These are phyloP conservation scores for Leptinotarsa undecemlineata DNA, from an alignment of 1,140 invertebrate genomes.

Conservation along the genomic window DNA sequence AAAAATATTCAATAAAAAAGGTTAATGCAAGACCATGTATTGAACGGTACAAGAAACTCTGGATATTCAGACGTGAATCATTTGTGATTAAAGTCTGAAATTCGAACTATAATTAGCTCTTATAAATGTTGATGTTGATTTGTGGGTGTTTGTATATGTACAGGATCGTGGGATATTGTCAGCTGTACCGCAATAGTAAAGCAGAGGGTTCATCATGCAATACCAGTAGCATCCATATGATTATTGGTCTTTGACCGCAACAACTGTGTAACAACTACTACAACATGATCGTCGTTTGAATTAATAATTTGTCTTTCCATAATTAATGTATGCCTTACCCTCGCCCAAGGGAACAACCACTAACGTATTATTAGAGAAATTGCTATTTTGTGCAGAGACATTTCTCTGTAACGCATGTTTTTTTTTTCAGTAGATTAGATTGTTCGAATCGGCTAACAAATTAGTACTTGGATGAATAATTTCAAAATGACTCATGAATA, in stretches of 20 bases:
- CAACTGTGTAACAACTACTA: slow-evolving; percentile 39
- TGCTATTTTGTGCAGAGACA: slow-evolving; percentile 23
- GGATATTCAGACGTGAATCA: background rate
- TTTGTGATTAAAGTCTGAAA: background rate
- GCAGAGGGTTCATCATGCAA: slow-evolving; percentile 14
- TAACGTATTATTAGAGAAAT: slow-evolving; percentile 17
- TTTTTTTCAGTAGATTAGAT: background rate
- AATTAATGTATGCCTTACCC: slow-evolving; percentile 21
- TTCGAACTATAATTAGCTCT: background rate
- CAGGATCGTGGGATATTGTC: slow-evolving; percentile 24
- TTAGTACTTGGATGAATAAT: too few relatives aligned
- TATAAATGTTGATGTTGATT: slow-evolving; percentile 25
- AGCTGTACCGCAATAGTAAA: slow-evolving; percentile 15
- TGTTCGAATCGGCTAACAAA: too few relatives aligned
- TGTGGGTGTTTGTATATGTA: slow-evolving; percentile 29
- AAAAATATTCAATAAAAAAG: too few relatives aligned
- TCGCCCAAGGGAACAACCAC: background rate
- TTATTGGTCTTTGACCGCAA: slow-evolving; percentile 39
- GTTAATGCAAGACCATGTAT: too few relatives aligned
- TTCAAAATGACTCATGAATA: too few relatives aligned
- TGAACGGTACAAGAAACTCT: too few relatives aligned
- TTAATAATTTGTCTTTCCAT: slow-evolving; percentile 30
- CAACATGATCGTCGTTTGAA: slow-evolving; percentile 35
- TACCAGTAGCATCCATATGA: slow-evolving; percentile 30
- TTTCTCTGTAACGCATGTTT: slow-evolving; percentile 10